Percentiles rank a stretch among this genome's conserved stretches.
Conservation (phyloP, 92 coral and sea anemone genomes). For the Virgularia gustaviana region DNA sequence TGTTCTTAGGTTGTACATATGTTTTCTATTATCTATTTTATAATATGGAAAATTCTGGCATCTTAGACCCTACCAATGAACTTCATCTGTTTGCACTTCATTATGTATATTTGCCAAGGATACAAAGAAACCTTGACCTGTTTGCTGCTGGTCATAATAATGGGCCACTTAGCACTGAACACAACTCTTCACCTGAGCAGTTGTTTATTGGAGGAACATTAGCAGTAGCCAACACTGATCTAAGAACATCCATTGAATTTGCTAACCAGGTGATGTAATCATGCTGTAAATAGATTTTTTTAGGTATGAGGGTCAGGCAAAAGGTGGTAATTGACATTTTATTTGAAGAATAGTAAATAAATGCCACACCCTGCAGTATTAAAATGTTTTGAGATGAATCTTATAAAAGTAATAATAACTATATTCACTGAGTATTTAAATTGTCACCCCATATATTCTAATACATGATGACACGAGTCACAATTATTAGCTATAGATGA, state of each 20-base stretch:
- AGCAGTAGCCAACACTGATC: conserved; percentile 21
- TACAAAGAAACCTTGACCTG: conserved; percentile 40
- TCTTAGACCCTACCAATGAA: conserved; percentile 39
- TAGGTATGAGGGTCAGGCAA: too few relatives aligned
- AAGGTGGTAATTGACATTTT: too few relatives aligned
- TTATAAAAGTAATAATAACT: too few relatives aligned
- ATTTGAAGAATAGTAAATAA: too few relatives aligned
- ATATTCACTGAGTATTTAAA: too few relatives aligned
- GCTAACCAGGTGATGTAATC: conserved; percentile 21
- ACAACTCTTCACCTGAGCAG: conserved; percentile 43
- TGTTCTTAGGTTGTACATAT: conserved; percentile 50
- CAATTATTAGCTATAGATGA: too few relatives aligned
- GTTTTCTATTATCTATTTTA: conserved; percentile 42
- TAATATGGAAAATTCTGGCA: conserved; percentile 37
- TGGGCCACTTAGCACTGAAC: conserved; percentile 33
- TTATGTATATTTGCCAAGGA: conserved; percentile 43
- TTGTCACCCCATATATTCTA: too few relatives aligned
- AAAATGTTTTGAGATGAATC: too few relatives aligned
- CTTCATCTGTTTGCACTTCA: conserved; percentile 42
- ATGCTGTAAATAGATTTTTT: too few relatives aligned
- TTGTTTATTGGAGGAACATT: conserved; percentile 41
- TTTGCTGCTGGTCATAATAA: conserved; percentile 41
- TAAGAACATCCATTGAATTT: conserved; percentile 41
- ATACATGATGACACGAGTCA: too few relatives aligned
- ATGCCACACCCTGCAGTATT: too few relatives aligned